Percentiles rank a stretch among this genome's conserved stretches.
Evolutionary conservation across 2,888 invertebrate genomes (phyloP).

Genomic region (Unio delphinus): DNA sequence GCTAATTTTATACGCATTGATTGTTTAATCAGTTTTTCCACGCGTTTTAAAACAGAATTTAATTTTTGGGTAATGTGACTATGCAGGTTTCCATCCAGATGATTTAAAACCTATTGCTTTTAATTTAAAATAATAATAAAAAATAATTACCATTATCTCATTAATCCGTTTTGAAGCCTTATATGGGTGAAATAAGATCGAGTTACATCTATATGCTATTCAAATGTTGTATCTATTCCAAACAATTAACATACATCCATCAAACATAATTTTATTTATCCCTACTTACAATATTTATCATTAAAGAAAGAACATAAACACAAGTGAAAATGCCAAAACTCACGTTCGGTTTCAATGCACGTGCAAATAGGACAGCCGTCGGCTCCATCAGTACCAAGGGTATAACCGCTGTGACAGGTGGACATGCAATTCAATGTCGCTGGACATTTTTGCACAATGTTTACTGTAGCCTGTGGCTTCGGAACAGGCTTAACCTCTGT

Average conservation of each 20-base stretch:
- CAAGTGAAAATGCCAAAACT: too few relatives aligned
- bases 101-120: constrained; percentile 11
- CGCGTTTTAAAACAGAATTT: background rate
- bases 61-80: constrained; percentile 10
- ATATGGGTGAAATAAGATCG: too few relatives aligned
- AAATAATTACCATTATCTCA: too few relatives aligned
- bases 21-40: background rate
- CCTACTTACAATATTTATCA: too few relatives aligned
- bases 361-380: constrained; percentile 37
- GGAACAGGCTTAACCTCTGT: constrained; percentile 18
- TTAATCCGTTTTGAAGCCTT: too few relatives aligned
- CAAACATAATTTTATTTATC: too few relatives aligned
- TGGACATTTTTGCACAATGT: constrained; percentile 24
- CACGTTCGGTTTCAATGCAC: constrained; percentile 18
- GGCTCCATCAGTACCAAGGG: constrained; percentile 29
- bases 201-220: too few relatives aligned
- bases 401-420: constrained; percentile 36
- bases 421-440: constrained; percentile 36
- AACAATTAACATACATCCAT: too few relatives aligned
- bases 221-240: too few relatives aligned
- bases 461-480: constrained; percentile 17
- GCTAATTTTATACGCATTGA: too few relatives aligned
- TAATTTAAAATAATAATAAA: constrained; percentile 4
- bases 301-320: too few relatives aligned
- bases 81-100: too few relatives aligned